These are phyloP conservation scores for Hyaena hyaena DNA, from an alignment of 2,113 vertebrate species.

Conservation along the genomic window DNA sequence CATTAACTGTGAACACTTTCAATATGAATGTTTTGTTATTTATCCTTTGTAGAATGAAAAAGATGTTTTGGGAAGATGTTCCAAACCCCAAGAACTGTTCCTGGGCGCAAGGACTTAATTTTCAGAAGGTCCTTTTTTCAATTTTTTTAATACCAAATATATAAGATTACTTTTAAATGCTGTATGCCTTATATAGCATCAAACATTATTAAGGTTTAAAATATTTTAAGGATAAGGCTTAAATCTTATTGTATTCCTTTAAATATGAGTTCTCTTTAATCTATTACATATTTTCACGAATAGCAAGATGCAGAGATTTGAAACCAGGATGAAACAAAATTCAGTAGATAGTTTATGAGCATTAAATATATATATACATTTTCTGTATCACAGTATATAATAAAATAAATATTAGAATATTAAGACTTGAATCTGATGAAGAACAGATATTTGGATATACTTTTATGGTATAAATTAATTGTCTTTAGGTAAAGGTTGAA, in stretches of 20 bases:
- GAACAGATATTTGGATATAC: not conserved
- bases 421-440: not conserved
- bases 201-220: constrained; percentile 27
- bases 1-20: not conserved
- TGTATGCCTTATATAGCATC: not conserved
- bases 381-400: not conserved
- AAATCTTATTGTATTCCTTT: constrained; percentile 40
- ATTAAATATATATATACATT: not conserved
- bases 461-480: constrained; percentile 8
- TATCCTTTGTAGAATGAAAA: constrained; percentile 92
- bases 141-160: constrained; percentile 57
- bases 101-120: constrained; percentile 96
- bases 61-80: constrained; percentile 94
- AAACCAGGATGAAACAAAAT: not conserved
- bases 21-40: not conserved
- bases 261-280: not conserved
- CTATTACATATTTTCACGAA: not conserved
- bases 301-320: not conserved
- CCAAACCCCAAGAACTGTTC: constrained; percentile 97
- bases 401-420: constrained; percentile 1
- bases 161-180: constrained; percentile 18
- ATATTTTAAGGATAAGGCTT: not conserved
- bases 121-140: constrained; percentile 91
- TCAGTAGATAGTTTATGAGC: not conserved
- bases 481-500: not conserved